A percentile compares a stretch with the other conserved stretches of the same genome.
phyloP scores from a whole-genome alignment of 1,140 invertebrate genomes.

The Eumaeus atala region DNA sequence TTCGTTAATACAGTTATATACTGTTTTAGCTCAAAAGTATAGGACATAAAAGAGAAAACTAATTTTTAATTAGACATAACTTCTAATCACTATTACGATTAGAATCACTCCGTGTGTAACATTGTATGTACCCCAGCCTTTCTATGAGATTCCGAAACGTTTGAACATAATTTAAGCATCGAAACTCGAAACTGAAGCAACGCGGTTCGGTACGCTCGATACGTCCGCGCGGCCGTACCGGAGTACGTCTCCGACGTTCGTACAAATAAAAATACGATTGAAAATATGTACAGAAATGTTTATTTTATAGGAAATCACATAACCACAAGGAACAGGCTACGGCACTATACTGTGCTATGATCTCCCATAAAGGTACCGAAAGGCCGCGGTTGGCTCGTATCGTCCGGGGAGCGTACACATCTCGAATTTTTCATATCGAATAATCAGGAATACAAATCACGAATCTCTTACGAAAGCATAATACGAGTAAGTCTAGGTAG shows the following conservation, averaged over 20 bases:
- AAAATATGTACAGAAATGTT: constrained; percentile 74
- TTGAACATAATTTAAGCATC: neutral
- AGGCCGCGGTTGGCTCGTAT: constrained; percentile 22
- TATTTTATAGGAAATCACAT: constrained; percentile 71
- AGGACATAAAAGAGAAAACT: constrained; percentile 30
- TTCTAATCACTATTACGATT: constrained; percentile 39
- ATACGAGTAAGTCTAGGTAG: constrained; percentile 56
- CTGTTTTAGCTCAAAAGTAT: constrained; percentile 30
- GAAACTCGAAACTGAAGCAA: constrained; percentile 7
- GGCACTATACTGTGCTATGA: constrained; percentile 40
- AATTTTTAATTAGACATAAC: constrained; percentile 29
- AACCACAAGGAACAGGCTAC: constrained; percentile 56
- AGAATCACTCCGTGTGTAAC: constrained; percentile 45
- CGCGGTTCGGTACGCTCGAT: neutral
- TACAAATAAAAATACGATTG: constrained; percentile 66
- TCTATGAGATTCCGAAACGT: constrained; percentile 20
- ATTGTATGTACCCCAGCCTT: constrained; percentile 35
- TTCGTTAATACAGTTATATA: constrained; percentile 24
- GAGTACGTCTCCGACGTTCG: constrained; percentile 24
- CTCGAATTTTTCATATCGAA: constrained; percentile 57
- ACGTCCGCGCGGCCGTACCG: constrained; percentile 8
- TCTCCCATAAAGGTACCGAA: constrained; percentile 33
- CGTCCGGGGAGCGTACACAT: constrained; percentile 58
- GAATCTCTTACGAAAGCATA: constrained; percentile 70
- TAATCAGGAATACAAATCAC: constrained; percentile 70